Evolutionary conservation across 2,888 invertebrate genomes (phyloP), one percentile per base, ranked within the genome.

Genomic region (Ganaspis brasiliensis): DNA sequence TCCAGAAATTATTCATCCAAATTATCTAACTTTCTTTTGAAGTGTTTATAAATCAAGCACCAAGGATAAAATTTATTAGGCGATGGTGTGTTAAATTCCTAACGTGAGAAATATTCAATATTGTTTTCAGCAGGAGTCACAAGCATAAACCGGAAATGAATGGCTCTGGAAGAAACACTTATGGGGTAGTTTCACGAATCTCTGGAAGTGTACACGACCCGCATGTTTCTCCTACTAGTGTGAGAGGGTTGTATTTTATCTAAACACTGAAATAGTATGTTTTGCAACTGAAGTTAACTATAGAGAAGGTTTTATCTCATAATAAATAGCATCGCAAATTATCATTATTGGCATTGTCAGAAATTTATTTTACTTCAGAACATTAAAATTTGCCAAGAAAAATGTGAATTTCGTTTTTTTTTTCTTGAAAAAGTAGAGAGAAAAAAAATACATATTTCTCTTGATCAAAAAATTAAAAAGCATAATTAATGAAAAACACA

Each of bases 61-160:
- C 21, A 56, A 24, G 3, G 0, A 35, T 6, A 9, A 35, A n/a
- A 49, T 49, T 6, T 8, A 1, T 59, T 31, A 31, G 31, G 16
- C n/a, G 26, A 16, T 14, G 59, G 26, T 31, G 31, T 59, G 14
- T 59, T 16, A 59, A 59, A 59, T 35, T 59, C 26, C 14, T 6
- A 59, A 6, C 31, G 0, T 19, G 55, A 16, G 31, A 49, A 31
- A n/a, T 26, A 59, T 35, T 31, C 35, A 59, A 59, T 59, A 59
- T n/a, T 59, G 31, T 59, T 59, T 59, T 24, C 59, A 31, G 26
- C n/a, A 14, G 31, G 16, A 59, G 59, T 59, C 31, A 35, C 5
- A 31, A 59, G 31, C 59, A 59, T 59, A 59, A 59, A 59, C 59
- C 31, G 59, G n/a, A 35, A 59, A 59, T 31, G 59, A 35, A 59